Evolutionary conservation across 2,888 invertebrate genomes (phyloP).

Genomic region (Leucozona laternaria): DNA sequence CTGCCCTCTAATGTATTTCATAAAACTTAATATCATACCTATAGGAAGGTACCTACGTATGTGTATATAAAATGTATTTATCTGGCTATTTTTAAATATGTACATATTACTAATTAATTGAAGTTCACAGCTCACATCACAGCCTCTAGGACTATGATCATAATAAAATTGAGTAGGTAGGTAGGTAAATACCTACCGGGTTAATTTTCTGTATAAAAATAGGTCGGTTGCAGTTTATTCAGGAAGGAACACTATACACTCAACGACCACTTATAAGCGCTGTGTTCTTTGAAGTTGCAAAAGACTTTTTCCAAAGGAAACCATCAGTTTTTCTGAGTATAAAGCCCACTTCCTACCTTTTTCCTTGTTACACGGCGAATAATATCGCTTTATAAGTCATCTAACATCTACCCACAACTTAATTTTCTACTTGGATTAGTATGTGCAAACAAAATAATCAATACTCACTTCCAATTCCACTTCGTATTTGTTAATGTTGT

Average conservation of each 20-base stretch:
- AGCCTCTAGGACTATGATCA: not conserved
- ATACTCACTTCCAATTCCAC: slow-evolving; percentile 91
- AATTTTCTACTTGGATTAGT: slow-evolving; percentile 4
- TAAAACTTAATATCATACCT: not conserved
- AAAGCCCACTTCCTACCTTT: slow-evolving; percentile 3
- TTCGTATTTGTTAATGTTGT: slow-evolving; percentile 96
- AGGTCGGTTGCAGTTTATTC: not conserved
- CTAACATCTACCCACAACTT: not conserved
- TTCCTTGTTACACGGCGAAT: not conserved
- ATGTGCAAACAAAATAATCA: slow-evolving; percentile 75
- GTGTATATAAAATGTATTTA: not conserved
- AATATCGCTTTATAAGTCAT: not conserved
- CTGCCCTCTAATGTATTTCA: slow-evolving; percentile 1
- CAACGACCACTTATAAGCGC: not conserved
- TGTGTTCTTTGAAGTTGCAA: not conserved
- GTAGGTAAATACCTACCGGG: too few species aligned
- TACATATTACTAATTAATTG: slow-evolving; percentile 16
- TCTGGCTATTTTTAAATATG: slow-evolving; percentile 47
- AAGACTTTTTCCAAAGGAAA: not conserved
- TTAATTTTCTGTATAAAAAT: not conserved
- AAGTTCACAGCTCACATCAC: slow-evolving; percentile 11
- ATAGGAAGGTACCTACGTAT: not conserved
- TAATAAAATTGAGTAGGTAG: too few species aligned
- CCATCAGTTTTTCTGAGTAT: not conserved
- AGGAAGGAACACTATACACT: not conserved